These are phyloP conservation scores for Ochlodes sylvanus DNA, from an alignment of 2,888 invertebrate genomes.

Conservation along the genomic window DNA sequence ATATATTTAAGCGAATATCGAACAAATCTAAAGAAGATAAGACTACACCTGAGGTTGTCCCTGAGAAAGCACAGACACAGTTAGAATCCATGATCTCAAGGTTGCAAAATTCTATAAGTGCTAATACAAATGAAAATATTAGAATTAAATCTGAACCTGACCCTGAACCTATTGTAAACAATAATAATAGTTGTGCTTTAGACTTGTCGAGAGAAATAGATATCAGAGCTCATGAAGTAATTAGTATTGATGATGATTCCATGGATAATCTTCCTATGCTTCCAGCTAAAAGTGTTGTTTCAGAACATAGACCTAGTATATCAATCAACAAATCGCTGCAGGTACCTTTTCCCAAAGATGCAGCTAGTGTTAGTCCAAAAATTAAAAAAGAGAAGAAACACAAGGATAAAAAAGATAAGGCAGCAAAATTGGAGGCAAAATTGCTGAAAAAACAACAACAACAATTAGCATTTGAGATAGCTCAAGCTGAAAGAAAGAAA, in stretches of 20 bases:
- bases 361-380: conserved; percentile 84
- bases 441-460: conserved; percentile 77
- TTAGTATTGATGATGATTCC: conserved; percentile 79
- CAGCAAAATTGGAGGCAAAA: conserved; percentile 77
- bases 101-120: conserved; percentile 68
- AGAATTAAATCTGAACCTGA: conserved; percentile 62
- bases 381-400: conserved; percentile 85
- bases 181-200: conserved; percentile 80
- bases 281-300: conserved; percentile 52
- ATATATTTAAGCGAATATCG: conserved; percentile 95
- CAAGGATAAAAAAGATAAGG: conserved; percentile 80
- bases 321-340: conserved; percentile 78
- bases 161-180: conserved; percentile 73
- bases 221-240: conserved; percentile 79
- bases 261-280: conserved; percentile 64
- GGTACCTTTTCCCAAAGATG: conserved; percentile 78
- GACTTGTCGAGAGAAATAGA: conserved; percentile 80
- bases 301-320: conserved; percentile 64
- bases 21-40: conserved; percentile 89
- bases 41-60: conserved; percentile 68
- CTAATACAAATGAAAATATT: conserved; percentile 60
- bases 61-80: conserved; percentile 70
- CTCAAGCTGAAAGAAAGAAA: conserved; percentile 69
- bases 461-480: conserved; percentile 74
- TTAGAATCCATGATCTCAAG: conserved; percentile 77